Conservation (phyloP, 53 echinoderm and acorn worm species). For the Stichopus horrens region DNA sequence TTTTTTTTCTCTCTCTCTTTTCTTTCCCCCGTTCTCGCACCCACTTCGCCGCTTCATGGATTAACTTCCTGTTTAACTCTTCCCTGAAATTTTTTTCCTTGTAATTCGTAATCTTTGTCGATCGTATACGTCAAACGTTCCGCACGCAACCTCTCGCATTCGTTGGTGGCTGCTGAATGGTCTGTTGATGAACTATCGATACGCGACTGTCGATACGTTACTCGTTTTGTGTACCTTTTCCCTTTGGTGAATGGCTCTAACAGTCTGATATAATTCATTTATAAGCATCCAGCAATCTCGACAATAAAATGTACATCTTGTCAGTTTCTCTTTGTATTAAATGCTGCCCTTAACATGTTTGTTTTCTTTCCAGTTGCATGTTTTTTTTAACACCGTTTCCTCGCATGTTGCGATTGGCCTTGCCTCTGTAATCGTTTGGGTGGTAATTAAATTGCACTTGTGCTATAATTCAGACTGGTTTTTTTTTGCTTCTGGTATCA, state of each 20-base stretch:
- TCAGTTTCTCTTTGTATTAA: not conserved
- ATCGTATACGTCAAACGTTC: not conserved
- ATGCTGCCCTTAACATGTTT: not conserved
- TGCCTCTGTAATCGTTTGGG: not conserved
- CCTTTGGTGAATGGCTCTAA: not conserved
- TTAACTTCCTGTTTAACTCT: slow-evolving; percentile 6
- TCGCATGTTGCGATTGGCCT: not conserved
- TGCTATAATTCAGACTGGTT: not conserved
- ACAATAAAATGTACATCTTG: not conserved
- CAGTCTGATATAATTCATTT: not conserved
- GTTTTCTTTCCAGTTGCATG: not conserved
- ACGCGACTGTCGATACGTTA: not conserved
- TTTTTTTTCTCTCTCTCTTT: slow-evolving; percentile 30
- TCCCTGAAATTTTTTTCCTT: not conserved
- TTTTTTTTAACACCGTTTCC: not conserved
- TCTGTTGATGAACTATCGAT: not conserved
- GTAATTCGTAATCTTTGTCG: too few species aligned
- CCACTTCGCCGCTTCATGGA: slow-evolving; percentile 19
- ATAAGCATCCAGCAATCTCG: not conserved
- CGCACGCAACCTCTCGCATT: not conserved
- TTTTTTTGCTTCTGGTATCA: not conserved
- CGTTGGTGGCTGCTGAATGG: not conserved
- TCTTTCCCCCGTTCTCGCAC: slow-evolving; percentile 47
- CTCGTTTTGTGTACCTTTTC: not conserved
- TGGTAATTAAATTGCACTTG: not conserved